Percentiles rank a stretch among this genome's conserved stretches.
phyloP scores from a whole-genome alignment of 1,140 invertebrate genomes.

The Conopomorpha cramerella region DNA sequence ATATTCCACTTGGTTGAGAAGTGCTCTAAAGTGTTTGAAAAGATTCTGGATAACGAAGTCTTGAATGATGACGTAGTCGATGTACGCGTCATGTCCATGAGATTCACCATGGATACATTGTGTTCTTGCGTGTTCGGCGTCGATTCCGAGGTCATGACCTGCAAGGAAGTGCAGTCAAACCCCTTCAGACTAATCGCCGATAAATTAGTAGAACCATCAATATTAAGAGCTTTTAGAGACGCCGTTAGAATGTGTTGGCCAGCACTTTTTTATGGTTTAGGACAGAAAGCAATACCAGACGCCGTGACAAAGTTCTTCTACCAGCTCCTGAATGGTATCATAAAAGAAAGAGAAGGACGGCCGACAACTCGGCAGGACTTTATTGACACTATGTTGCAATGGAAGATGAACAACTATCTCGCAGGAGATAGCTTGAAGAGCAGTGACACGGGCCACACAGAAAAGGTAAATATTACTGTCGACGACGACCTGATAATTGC shows the following conservation, averaged over 20 bases:
- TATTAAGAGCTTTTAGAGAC: not conserved
- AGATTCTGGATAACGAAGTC: not conserved
- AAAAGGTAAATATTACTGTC: constrained; percentile 8
- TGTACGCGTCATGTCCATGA: constrained; percentile 35
- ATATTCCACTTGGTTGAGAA: constrained; percentile 27
- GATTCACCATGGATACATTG: constrained; percentile 60
- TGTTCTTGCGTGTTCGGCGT: constrained; percentile 58
- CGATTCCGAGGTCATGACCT: constrained; percentile 46
- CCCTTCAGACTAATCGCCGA: too few relatives aligned
- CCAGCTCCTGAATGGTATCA: constrained; percentile 7
- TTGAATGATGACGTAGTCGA: constrained; percentile 10
- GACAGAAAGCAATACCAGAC: constrained; percentile 5
- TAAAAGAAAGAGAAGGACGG: constrained; percentile 5
- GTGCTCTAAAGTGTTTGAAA: not conserved
- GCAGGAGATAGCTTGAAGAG: constrained; percentile 4
- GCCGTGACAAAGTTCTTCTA: constrained; percentile 5
- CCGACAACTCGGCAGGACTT: constrained; percentile 10
- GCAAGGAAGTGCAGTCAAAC: constrained; percentile 25
- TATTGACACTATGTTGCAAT: constrained; percentile 9
- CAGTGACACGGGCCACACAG: constrained; percentile 1
- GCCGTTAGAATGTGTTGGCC: constrained; percentile 9
- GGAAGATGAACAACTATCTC: constrained; percentile 8
- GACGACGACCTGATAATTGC: constrained; percentile 17
- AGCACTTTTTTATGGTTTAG: constrained; percentile 8
- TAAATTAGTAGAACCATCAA: constrained; percentile 3